Evolutionary conservation across 2,113 vertebrate species (phyloP).

Genomic region (Gymnorhina tibicen): DNA sequence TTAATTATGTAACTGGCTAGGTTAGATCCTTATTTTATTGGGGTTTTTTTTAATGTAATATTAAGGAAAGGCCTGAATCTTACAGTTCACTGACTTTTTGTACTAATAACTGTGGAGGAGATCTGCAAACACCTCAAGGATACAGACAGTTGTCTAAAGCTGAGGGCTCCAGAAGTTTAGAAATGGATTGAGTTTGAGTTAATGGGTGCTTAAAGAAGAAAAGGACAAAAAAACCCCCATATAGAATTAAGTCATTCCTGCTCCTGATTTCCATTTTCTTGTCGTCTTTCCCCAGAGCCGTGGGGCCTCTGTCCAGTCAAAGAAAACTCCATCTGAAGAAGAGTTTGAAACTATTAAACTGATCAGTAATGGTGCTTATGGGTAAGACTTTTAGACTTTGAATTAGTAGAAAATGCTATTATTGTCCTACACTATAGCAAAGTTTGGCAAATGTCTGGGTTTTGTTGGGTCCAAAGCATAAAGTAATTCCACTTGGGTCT

Average conservation of each 20-base stretch:
- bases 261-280: background rate
- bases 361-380: constrained; percentile 97
- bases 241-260: background rate
- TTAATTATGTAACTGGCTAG: background rate
- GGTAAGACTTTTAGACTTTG: constrained; percentile 68
- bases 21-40: background rate
- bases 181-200: background rate
- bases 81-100: background rate
- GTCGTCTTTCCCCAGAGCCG: constrained; percentile 73
- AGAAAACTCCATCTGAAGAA: constrained; percentile 91
- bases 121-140: background rate
- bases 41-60: background rate
- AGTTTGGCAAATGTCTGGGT: background rate
- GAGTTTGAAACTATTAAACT: constrained; percentile 97
- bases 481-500: background rate
- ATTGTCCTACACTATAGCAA: background rate
- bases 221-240: background rate
- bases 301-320: constrained; percentile 74
- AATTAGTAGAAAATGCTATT: background rate
- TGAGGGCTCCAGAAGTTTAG: background rate
- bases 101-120: background rate
- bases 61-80: background rate
- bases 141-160: background rate
- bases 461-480: background rate
- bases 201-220: background rate